Evolutionary conservation across 2,113 vertebrate genomes (phyloP).

Genomic region (Cyprinodon variegatus): DNA sequence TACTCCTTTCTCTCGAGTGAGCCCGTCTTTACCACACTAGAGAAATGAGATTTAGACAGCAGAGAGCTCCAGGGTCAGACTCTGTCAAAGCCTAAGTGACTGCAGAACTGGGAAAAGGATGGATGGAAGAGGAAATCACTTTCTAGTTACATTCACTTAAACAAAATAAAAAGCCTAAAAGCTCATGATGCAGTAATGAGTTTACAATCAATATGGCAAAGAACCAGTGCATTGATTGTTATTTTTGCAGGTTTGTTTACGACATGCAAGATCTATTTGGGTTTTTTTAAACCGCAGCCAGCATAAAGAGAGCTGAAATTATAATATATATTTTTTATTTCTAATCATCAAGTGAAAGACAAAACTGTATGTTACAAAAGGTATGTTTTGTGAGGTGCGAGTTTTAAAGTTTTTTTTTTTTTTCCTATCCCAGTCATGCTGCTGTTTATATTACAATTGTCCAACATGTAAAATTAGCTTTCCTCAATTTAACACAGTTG

Average conservation of each 20-base stretch:
- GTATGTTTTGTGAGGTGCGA: too few relatives aligned
- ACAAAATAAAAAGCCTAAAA: neutral
- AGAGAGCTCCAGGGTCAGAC: constrained; percentile 50
- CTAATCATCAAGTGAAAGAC: constrained; percentile 40
- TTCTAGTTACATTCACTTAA: neutral
- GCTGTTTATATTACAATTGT: too few relatives aligned
- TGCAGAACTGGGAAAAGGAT: neutral
- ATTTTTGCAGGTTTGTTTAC: constrained; percentile 7
- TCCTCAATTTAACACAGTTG: too few relatives aligned
- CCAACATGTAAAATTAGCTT: too few relatives aligned
- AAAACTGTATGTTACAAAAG: constrained; percentile 3
- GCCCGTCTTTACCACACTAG: constrained; percentile 3
- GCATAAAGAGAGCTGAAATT: constrained; percentile 9
- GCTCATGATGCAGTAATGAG: constrained; percentile 2
- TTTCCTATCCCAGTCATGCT: too few relatives aligned
- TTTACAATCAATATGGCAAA: neutral
- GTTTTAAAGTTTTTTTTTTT: too few relatives aligned
- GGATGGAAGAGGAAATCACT: constrained; percentile 1
- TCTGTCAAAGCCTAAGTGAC: constrained; percentile 39
- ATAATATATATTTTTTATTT: constrained; percentile 33
- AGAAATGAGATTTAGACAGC: constrained; percentile 60
- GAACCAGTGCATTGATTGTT: constrained; percentile 6
- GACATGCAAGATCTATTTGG: constrained; percentile 11
- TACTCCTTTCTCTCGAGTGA: constrained; percentile 34
- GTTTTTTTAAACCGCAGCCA: constrained; percentile 16